Evolutionary conservation across 2,888 invertebrate genomes (phyloP).

Genomic region (Apotomis capreana): DNA sequence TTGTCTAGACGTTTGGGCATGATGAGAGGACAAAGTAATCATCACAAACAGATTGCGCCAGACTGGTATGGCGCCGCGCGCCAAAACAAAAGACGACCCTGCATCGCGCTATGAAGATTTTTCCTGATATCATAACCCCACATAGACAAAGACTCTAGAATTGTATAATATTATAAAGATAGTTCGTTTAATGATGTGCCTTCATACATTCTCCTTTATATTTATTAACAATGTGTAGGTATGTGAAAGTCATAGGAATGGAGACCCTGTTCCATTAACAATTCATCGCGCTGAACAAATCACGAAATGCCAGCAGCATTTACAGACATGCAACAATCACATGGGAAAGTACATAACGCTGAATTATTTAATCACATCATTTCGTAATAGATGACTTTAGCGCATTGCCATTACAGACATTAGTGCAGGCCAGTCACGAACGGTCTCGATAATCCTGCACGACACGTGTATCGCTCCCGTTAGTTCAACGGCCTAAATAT

Average conservation of each 20-base stretch:
- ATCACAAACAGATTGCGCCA: too few species aligned
- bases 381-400: conserved; percentile 27
- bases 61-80: too few species aligned
- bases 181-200: background rate
- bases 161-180: too few species aligned
- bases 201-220: background rate
- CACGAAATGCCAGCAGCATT: conserved; percentile 35
- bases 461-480: conserved; percentile 62
- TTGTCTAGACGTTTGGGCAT: too few species aligned
- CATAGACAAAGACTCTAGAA: too few species aligned
- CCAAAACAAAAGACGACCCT: too few species aligned
- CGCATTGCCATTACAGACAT: conserved; percentile 29
- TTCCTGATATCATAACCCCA: too few species aligned
- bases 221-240: background rate
- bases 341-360: conserved; percentile 23
- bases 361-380: conserved; percentile 39
- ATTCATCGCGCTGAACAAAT: conserved; percentile 29
- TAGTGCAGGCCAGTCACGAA: conserved; percentile 50
- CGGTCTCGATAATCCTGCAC: conserved; percentile 43
- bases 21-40: too few species aligned
- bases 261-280: conserved; percentile 17
- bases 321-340: conserved; percentile 28
- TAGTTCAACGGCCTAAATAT: conserved; percentile 75
- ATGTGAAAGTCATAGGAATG: conserved; percentile 17
- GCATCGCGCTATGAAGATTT: too few species aligned